Conservation (phyloP, 2,113 vertebrate species). For the Chaenocephalus aceratus region DNA sequence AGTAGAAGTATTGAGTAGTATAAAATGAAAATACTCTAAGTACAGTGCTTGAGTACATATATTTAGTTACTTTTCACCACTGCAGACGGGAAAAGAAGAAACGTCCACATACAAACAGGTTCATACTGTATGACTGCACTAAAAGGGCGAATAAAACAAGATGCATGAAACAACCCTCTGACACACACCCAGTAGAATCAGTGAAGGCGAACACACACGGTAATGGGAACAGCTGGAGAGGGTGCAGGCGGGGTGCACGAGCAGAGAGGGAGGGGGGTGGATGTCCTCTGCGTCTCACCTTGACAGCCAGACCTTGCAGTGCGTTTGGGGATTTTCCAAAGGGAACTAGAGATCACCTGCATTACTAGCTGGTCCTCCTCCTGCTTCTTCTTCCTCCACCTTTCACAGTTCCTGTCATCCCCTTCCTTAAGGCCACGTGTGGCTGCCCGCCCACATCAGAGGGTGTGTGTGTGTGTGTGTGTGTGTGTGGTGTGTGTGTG, state of each 20-base stretch:
- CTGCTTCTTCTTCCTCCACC: background rate
- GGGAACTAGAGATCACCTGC: constrained; percentile 45
- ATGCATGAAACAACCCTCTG: constrained; percentile 7
- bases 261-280: constrained; percentile 48
- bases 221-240: constrained; percentile 80
- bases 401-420: constrained; percentile 13
- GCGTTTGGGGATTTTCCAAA: constrained; percentile 84
- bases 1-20: too few relatives aligned
- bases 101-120: background rate
- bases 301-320: constrained; percentile 75
- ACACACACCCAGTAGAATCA: constrained; percentile 32
- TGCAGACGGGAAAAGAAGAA: background rate
- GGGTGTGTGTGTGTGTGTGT: background rate
- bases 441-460: constrained; percentile 37
- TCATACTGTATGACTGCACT: background rate
- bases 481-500: too few relatives aligned
- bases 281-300: constrained; percentile 85
- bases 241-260: constrained; percentile 44
- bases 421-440: constrained; percentile 29
- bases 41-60: too few relatives aligned
- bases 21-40: too few relatives aligned
- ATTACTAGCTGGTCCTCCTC: background rate
- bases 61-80: too few relatives aligned
- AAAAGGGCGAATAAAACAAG: constrained; percentile 31
- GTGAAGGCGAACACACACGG: constrained; percentile 23